Conservation (phyloP, 35 echinoderm and acorn worm genomes). For the Diadema setosum region DNA sequence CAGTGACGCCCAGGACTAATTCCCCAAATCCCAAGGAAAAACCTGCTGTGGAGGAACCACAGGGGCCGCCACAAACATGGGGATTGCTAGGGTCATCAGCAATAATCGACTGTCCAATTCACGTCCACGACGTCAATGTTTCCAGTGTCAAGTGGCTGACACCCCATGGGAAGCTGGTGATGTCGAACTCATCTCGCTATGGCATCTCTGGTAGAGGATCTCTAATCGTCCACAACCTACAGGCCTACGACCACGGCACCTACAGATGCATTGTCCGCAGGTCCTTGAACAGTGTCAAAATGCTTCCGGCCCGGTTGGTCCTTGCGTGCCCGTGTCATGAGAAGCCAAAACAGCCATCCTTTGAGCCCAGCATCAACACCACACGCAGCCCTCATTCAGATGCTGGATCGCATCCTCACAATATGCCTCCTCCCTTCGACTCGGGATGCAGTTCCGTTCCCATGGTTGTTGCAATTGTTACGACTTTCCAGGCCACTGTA, state of each 20-base stretch:
- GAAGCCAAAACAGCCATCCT: neutral
- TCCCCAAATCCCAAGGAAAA: no score
- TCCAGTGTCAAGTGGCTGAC: neutral
- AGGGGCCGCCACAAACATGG: neutral
- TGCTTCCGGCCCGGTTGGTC: slow-evolving; percentile 9
- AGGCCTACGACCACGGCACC: slow-evolving; percentile 15
- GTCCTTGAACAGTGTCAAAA: neutral
- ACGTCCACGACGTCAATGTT: neutral
- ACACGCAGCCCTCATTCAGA: neutral
- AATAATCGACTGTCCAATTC: neutral
- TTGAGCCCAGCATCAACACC: neutral
- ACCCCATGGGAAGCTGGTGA: neutral
- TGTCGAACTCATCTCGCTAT: neutral
- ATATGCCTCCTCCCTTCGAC: neutral
- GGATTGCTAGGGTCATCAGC: neutral
- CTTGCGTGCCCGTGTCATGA: slow-evolving; percentile 40
- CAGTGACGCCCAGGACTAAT: neutral
- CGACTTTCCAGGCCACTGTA: slow-evolving; percentile 56
- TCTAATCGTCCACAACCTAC: neutral
- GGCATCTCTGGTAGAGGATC: neutral
- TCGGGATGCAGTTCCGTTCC: slow-evolving; percentile 24
- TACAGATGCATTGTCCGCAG: slow-evolving; percentile 34
- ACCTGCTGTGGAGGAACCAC: neutral
- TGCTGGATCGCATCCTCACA: neutral
- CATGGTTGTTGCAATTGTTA: slow-evolving; percentile 45